Conservation (phyloP, 2,888 invertebrate genomes). For the Nephrocerus scutellatus region DNA sequence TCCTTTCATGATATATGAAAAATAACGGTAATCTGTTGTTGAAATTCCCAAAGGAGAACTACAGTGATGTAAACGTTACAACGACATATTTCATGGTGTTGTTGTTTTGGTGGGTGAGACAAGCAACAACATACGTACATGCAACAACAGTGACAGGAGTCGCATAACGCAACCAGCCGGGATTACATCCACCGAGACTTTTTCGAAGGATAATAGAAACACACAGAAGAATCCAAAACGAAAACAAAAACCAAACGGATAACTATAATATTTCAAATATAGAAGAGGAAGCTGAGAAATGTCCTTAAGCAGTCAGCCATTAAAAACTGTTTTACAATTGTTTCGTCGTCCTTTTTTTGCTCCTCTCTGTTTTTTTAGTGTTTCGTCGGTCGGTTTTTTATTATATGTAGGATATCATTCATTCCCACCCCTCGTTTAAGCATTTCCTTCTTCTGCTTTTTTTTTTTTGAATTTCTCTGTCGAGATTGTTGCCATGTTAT, state of each 20-base stretch:
- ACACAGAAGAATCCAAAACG: too few species aligned
- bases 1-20: too few species aligned
- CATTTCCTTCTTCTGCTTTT: slow-evolving; percentile 1
- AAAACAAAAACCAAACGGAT: not conserved
- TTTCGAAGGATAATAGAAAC: too few species aligned
- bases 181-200: too few species aligned
- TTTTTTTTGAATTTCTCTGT: not conserved
- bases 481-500: not conserved
- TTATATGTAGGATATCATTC: slow-evolving; percentile 2
- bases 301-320: slow-evolving; percentile 1
- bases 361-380: not conserved
- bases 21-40: too few species aligned
- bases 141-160: not conserved
- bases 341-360: not conserved
- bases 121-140: too few species aligned
- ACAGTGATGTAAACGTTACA: too few species aligned
- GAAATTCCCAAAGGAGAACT: too few species aligned
- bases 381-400: not conserved
- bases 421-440: slow-evolving; percentile 3
- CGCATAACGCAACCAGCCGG: too few species aligned
- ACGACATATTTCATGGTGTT: too few species aligned
- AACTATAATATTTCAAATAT: not conserved
- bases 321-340: not conserved
- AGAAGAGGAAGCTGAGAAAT: not conserved
- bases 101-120: too few species aligned